phyloP scores from a whole-genome alignment of 2,888 invertebrate species.

The Pristionchus japonicus region DNA sequence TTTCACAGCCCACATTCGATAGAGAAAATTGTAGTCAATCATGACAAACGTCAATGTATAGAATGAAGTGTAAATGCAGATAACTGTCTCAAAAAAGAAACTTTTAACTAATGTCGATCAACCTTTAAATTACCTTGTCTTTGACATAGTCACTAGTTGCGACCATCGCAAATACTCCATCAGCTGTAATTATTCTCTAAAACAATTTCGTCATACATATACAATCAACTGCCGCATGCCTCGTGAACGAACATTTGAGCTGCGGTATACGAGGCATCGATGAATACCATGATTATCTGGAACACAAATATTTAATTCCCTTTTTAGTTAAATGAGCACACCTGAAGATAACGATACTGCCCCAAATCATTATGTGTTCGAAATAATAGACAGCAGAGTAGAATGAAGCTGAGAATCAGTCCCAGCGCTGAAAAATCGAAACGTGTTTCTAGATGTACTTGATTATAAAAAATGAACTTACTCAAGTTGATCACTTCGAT shows the following conservation, averaged over 20 bases:
- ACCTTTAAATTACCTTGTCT: background rate
- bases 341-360: background rate
- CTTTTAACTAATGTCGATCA: too few species aligned
- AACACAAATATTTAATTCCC: background rate
- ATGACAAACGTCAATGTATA: background rate
- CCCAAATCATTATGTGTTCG: background rate
- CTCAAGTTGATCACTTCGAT: too few species aligned
- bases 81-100: too few species aligned
- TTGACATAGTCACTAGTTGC: background rate
- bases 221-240: background rate
- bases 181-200: background rate
- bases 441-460: too few species aligned
- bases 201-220: too few species aligned
- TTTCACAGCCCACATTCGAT: too few species aligned
- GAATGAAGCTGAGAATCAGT: background rate
- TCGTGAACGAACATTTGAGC: background rate
- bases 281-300: background rate
- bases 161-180: background rate
- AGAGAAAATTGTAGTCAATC: too few species aligned
- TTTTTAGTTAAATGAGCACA: background rate
- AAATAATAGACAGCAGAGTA: background rate
- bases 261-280: background rate
- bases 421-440: background rate
- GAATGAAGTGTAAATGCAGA: background rate
- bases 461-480: too few species aligned